Percentiles rank a stretch among this genome's conserved stretches.
Conservation (phyloP, 1,140 invertebrate genomes). For the Aphidius gifuensis region DNA sequence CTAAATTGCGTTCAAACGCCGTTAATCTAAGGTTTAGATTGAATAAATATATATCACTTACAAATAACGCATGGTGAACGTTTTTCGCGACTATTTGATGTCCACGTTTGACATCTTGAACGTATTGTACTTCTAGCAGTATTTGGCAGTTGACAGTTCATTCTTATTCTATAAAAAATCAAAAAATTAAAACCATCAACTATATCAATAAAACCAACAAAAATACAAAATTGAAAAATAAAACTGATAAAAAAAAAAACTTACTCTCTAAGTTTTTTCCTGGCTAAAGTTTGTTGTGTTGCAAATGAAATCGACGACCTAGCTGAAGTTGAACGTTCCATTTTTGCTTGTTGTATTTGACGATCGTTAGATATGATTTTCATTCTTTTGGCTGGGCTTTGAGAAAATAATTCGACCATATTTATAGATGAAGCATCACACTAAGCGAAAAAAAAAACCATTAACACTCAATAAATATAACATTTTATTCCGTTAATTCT, state of each 20-base stretch:
- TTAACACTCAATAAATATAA: neutral
- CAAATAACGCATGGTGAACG: conserved; percentile 39
- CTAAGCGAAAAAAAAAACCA: conserved; percentile 27
- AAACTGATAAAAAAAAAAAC: conserved; percentile 27
- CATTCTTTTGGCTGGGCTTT: conserved; percentile 42
- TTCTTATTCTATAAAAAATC: conserved; percentile 35
- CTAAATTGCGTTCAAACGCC: too few relatives aligned
- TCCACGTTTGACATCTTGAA: conserved; percentile 52
- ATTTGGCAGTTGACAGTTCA: conserved; percentile 26
- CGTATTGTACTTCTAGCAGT: conserved; percentile 28
- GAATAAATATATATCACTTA: conserved; percentile 25
- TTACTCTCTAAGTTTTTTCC: conserved; percentile 53
- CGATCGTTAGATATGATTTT: conserved; percentile 50
- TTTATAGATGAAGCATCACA: conserved; percentile 52
- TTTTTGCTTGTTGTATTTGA: conserved; percentile 43
- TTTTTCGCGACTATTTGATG: conserved; percentile 45
- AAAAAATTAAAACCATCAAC: neutral
- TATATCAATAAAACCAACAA: conserved; percentile 5
- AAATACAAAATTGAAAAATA: conserved; percentile 14
- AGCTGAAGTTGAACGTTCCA: conserved; percentile 48
- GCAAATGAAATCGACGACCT: conserved; percentile 51
- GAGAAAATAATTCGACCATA: conserved; percentile 48
- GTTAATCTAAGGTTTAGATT: too few relatives aligned
- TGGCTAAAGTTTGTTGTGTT: conserved; percentile 50
- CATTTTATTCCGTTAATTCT: neutral